phyloP scores from a whole-genome alignment of 2,113 vertebrate genomes.

The Tyrannus savana region DNA sequence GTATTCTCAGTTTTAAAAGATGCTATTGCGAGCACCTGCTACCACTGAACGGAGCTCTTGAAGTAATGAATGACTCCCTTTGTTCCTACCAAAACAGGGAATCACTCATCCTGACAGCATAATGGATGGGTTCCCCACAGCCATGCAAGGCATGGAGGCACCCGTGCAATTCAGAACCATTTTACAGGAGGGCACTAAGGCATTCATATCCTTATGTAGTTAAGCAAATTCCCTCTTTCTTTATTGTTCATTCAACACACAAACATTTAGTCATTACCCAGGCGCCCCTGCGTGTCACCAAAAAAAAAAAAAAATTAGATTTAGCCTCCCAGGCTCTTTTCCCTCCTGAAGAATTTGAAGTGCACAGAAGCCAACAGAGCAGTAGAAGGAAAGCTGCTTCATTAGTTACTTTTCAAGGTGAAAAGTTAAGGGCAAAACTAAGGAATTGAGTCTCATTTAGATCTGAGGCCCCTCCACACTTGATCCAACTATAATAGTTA shows the following conservation, averaged over 20 bases:
- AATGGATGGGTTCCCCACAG: slow-evolving; percentile 3
- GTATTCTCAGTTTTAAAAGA: background rate
- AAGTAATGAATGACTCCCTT: slow-evolving; percentile 52
- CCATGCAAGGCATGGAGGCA: background rate
- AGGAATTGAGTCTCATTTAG: background rate
- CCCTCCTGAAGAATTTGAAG: background rate
- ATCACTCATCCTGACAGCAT: slow-evolving; percentile 62
- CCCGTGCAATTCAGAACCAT: background rate
- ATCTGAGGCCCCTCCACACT: background rate
- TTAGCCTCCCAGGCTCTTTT: background rate
- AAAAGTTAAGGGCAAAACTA: background rate
- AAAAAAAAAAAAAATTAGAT: background rate
- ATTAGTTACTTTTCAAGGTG: background rate
- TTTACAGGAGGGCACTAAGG: background rate
- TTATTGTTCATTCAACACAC: slow-evolving; percentile 4
- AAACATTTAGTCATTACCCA: background rate
- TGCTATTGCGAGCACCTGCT: background rate
- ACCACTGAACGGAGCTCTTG: background rate
- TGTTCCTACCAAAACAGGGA: slow-evolving; percentile 44
- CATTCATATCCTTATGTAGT: background rate
- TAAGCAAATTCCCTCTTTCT: slow-evolving; percentile 12
- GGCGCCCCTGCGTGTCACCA: background rate
- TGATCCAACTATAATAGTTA: background rate
- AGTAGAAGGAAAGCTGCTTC: background rate
- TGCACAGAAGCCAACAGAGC: background rate